These are phyloP conservation scores for Melanotaenia nigrans DNA, from an alignment of 2,797 vertebrate genomes.

Conservation along the genomic window DNA sequence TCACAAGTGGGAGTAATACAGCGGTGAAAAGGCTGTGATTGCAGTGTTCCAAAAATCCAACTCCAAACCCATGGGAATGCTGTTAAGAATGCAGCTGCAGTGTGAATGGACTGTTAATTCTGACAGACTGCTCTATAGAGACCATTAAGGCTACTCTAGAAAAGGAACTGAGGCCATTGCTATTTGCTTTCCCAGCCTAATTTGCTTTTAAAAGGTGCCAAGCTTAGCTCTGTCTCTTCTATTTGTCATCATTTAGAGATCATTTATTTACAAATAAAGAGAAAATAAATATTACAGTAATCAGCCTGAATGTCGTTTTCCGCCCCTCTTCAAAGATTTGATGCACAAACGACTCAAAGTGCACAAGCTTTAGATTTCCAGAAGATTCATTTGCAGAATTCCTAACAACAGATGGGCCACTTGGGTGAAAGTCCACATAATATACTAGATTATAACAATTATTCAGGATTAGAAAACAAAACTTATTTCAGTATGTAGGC, in stretches of 20 bases:
- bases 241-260: conserved; percentile 27
- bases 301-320: not conserved
- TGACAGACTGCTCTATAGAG: conserved; percentile 56
- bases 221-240: not conserved
- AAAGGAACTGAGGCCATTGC: conserved; percentile 26
- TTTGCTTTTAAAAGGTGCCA: conserved; percentile 17
- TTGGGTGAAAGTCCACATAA: not conserved
- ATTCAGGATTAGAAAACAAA: not conserved
- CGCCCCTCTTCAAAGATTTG: not conserved
- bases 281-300: conserved; percentile 14
- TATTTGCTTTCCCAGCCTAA: conserved; percentile 47
- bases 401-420: not conserved
- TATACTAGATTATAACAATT: not conserved
- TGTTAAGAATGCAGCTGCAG: conserved; percentile 53
- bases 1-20: conserved; percentile 27
- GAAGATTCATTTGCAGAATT: not conserved
- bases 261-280: conserved; percentile 16
- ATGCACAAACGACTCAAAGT: not conserved
- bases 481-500: not conserved
- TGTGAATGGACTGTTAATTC: conserved; percentile 73
- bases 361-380: not conserved
- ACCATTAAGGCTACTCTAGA: conserved; percentile 38
- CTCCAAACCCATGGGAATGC: conserved; percentile 55
- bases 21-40: conserved; percentile 65
- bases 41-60: conserved; percentile 38